phyloP scores from a whole-genome alignment of 2,888 invertebrate species.

The Malachius bipustulatus region DNA sequence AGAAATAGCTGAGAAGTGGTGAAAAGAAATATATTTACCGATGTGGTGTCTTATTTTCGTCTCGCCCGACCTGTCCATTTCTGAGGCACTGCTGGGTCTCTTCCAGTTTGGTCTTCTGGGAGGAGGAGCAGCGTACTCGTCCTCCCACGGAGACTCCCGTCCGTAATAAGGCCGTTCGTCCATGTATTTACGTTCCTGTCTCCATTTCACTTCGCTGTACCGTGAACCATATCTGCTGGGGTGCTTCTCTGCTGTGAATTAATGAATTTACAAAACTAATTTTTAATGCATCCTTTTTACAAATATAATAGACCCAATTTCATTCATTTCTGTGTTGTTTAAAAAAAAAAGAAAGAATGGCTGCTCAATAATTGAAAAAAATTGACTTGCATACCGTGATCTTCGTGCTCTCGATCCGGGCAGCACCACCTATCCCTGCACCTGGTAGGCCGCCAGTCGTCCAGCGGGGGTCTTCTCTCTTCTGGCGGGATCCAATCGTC shows the following conservation, averaged over 20 bases:
- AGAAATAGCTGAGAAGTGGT: constrained; percentile 5
- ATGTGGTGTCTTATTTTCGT: constrained; percentile 30
- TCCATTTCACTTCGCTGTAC: constrained; percentile 20
- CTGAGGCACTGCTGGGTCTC: constrained; percentile 46
- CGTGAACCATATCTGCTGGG: constrained; percentile 23
- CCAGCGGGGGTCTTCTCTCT: too few species aligned
- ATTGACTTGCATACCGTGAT: constrained; percentile 38
- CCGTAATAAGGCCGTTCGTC: constrained; percentile 34
- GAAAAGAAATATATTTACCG: constrained; percentile 14
- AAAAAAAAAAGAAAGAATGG: too few species aligned
- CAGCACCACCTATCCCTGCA: constrained; percentile 36
- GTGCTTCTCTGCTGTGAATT: constrained; percentile 29
- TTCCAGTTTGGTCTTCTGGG: constrained; percentile 40
- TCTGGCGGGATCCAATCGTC: constrained; percentile 28
- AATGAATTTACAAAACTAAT: too few species aligned
- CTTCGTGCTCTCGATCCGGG: constrained; percentile 43
- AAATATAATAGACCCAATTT: too few species aligned
- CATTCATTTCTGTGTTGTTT: too few species aligned
- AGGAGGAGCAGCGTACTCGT: constrained; percentile 39
- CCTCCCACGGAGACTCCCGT: constrained; percentile 48
- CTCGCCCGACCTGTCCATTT: constrained; percentile 40
- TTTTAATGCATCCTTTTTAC: too few species aligned
- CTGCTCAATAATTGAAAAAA: too few species aligned
- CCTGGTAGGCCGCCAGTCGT: constrained; percentile 27
- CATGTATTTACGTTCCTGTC: constrained; percentile 36